Conservation (phyloP, 2,888 invertebrate genomes). For the Argyresthia goedartella region DNA sequence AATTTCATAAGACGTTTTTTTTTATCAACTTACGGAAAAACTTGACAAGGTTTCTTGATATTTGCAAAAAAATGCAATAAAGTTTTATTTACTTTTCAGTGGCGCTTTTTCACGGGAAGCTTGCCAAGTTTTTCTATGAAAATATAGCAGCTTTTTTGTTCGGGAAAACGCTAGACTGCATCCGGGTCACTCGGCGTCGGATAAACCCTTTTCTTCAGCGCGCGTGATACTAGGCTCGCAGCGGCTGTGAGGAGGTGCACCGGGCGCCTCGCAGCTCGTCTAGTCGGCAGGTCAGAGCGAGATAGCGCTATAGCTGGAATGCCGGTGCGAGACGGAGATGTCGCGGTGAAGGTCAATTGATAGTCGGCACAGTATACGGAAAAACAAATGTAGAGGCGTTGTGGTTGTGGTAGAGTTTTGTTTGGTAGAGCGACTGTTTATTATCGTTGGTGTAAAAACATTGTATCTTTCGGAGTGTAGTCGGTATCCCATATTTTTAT, state of each 20-base stretch:
- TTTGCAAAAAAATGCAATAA: slow-evolving; percentile 6
- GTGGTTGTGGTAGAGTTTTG: too few relatives aligned
- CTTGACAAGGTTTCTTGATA: neutral
- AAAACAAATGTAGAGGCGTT: slow-evolving; percentile 7
- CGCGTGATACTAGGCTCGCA: slow-evolving; percentile 67
- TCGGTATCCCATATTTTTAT: too few relatives aligned
- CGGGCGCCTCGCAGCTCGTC: slow-evolving; percentile 23
- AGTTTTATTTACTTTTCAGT: neutral
- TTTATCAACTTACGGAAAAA: neutral
- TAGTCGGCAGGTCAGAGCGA: slow-evolving; percentile 36
- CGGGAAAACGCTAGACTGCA: slow-evolving; percentile 57
- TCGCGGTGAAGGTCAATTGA: slow-evolving; percentile 63
- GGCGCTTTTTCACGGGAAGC: slow-evolving; percentile 36
- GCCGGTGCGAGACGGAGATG: slow-evolving; percentile 41
- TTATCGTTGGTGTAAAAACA: neutral
- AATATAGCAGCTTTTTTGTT: slow-evolving; percentile 21
- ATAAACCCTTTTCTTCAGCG: slow-evolving; percentile 72
- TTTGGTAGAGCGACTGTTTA: too few relatives aligned
- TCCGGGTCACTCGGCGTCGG: slow-evolving; percentile 61
- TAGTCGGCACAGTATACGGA: slow-evolving; percentile 38
- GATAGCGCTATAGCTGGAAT: slow-evolving; percentile 48
- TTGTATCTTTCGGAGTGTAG: neutral
- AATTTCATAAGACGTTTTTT: slow-evolving; percentile 35
- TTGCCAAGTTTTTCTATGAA: slow-evolving; percentile 15
- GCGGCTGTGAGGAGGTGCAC: slow-evolving; percentile 41